Percentiles rank a stretch among this genome's conserved stretches.
phyloP scores from a whole-genome alignment of 2,888 invertebrate genomes.

The Microplitis deprimator region DNA sequence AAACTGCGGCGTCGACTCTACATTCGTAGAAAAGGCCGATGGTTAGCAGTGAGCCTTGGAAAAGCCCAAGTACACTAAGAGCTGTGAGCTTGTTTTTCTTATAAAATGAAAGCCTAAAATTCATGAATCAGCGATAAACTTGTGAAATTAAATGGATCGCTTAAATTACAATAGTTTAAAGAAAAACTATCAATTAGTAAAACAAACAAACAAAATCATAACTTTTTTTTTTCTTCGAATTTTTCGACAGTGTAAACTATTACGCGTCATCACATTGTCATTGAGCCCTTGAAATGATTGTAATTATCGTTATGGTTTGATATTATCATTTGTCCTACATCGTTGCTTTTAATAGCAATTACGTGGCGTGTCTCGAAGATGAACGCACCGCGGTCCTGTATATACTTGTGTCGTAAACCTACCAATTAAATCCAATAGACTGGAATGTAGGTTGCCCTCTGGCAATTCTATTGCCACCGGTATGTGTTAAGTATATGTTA shows the following conservation, averaged over 20 bases:
- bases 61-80: constrained; percentile 5
- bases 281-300: not conserved
- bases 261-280: not conserved
- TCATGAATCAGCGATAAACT: constrained; percentile 7
- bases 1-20: not conserved
- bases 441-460: constrained; percentile 39
- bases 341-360: constrained; percentile 43
- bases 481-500: constrained; percentile 4
- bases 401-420: constrained; percentile 36
- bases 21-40: not conserved
- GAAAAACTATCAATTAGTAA: not conserved
- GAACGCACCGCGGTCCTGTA: constrained; percentile 26
- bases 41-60: not conserved
- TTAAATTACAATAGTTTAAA: constrained; percentile 3
- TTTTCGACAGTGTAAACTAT: not conserved
- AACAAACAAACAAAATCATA: not conserved
- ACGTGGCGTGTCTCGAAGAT: constrained; percentile 41
- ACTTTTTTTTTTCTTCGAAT: not conserved
- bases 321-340: constrained; percentile 45
- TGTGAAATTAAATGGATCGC: constrained; percentile 2
- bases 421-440: constrained; percentile 44
- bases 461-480: constrained; percentile 35
- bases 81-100: constrained; percentile 2
- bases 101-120: constrained; percentile 12
- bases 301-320: constrained; percentile 34